phyloP scores from a whole-genome alignment of 2,888 invertebrate species.

The Podabrus alpinus region DNA sequence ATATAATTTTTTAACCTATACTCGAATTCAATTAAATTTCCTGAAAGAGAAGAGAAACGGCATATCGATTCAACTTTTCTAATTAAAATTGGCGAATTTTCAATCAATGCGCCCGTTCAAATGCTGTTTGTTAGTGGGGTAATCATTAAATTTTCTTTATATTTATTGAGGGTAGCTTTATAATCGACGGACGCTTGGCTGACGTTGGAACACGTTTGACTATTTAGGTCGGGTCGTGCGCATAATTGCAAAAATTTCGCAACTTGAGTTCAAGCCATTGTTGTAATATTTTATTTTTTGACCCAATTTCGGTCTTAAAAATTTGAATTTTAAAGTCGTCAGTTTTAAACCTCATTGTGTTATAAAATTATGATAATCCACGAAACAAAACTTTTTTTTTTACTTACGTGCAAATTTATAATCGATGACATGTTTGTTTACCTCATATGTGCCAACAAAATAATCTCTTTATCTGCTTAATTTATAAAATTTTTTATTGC shows the following conservation, averaged over 20 bases:
- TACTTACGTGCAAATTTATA: not conserved
- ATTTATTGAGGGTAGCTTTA: not conserved
- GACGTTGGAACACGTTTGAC: slow-evolving; percentile 2
- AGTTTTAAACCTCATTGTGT: not conserved
- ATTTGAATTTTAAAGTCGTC: not conserved
- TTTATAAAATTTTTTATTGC: too few relatives aligned
- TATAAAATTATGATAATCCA: not conserved
- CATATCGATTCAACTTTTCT: not conserved
- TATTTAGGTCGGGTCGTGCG: slow-evolving; percentile 9
- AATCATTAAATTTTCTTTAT: not conserved
- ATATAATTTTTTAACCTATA: too few relatives aligned
- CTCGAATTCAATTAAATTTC: too few relatives aligned
- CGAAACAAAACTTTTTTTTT: not conserved
- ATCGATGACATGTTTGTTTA: not conserved
- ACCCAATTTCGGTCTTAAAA: not conserved
- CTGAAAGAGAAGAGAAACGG: too few relatives aligned
- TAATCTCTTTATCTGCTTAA: not conserved
- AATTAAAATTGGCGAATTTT: not conserved
- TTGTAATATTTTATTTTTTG: not conserved
- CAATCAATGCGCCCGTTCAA: too few relatives aligned
- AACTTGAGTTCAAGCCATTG: not conserved
- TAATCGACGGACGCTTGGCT: not conserved
- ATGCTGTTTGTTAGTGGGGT: not conserved
- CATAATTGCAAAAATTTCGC: not conserved
- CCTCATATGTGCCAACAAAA: not conserved